phyloP scores from a whole-genome alignment of 2,888 invertebrate species.

The Xanthostigma xanthostigma region DNA sequence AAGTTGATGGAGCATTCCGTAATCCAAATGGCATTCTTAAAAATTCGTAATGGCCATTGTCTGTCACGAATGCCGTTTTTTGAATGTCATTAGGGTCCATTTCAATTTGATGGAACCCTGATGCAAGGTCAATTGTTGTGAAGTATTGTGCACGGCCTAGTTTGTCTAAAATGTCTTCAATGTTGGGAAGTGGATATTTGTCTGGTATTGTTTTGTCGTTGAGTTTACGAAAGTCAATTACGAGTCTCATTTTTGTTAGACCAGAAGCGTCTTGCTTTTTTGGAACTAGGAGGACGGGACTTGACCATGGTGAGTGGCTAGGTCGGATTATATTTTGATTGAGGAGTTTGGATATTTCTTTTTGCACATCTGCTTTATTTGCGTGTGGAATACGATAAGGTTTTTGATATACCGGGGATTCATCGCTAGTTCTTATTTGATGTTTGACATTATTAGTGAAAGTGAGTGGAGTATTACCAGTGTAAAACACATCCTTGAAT shows the following conservation, averaged over 20 bases:
- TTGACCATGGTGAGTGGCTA: constrained; percentile 12
- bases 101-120: constrained; percentile 21
- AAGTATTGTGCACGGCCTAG: constrained; percentile 19
- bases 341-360: constrained; percentile 14
- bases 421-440: constrained; percentile 9
- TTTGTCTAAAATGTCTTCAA: constrained; percentile 19
- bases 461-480: not conserved
- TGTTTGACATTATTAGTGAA: constrained; percentile 11
- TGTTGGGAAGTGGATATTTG: constrained; percentile 15
- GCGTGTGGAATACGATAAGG: constrained; percentile 15
- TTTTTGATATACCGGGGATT: constrained; percentile 11
- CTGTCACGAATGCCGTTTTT: constrained; percentile 19
- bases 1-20: constrained; percentile 1
- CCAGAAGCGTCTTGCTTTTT: constrained; percentile 13
- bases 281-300: constrained; percentile 16
- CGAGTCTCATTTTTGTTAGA: constrained; percentile 13
- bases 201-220: constrained; percentile 15
- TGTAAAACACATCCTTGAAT: too few species aligned
- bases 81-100: constrained; percentile 13
- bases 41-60: constrained; percentile 18
- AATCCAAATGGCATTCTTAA: constrained; percentile 16
- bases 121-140: constrained; percentile 18
- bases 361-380: constrained; percentile 15
- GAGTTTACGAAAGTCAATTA: constrained; percentile 14
- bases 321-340: constrained; percentile 12